Evolutionary conservation across 2,797 vertebrate species (phyloP), one percentile per base, ranked within the genome.

Genomic region (Oreochromis mossambicus): DNA sequence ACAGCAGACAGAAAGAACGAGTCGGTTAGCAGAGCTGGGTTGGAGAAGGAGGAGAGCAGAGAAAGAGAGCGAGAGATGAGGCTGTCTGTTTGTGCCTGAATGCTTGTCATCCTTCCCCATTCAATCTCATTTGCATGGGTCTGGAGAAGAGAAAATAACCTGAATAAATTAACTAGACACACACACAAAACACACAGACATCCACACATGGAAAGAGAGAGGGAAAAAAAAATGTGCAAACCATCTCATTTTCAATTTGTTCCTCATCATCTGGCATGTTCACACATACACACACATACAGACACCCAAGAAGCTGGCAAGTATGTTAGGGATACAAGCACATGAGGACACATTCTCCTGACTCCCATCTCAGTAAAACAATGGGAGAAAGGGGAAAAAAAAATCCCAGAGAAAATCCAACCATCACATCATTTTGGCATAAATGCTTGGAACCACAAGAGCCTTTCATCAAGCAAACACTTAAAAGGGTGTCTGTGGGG

Each of bases 101-200:
- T 93, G 91, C 94, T 93, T 94, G 95, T 96, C 95, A 96, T 92
- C 91, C 91, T 88, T 91, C 94, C 81, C 90, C 89, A 94, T 93
- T 95, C 93, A 94, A 89, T 93, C 95, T 94, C 92, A 96, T 96
- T 96, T 95, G 95, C 96, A 95, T 96, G 88, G 94, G 94, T 94
- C 94, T 94, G 91, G 92, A 94, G 90, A 94, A 90, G 92, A 95
- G 93, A 95, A 96, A 96, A 95, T 95, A 94, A 94, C 92, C 92
- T 92, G 95, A 93, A 96, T 95, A 96, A 96, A 96, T 96, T 95
- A 96, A 93, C 91, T 81, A 70, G 82, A 88, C 87, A 83, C 86
- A 91, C 89, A 80, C 48, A 70, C 26, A 66, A 81, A 81, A 61
- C 43, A 83, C 51, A 83, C 81, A 81, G 78, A 85, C 79, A 79